Evolutionary conservation across 2,797 vertebrate genomes (phyloP), one percentile per base, ranked within the genome.

Genomic region (Siniperca scherzeri): DNA sequence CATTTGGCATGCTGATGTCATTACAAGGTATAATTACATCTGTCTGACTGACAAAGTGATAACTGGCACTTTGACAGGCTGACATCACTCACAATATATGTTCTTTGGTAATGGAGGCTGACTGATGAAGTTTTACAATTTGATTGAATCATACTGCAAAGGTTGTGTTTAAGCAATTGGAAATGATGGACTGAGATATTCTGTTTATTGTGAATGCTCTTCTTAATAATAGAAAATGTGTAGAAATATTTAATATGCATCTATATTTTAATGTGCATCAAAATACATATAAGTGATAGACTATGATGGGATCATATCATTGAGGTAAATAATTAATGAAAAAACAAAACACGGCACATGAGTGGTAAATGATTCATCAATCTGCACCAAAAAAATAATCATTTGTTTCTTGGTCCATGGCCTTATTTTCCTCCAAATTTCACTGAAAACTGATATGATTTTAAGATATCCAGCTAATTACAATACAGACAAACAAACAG

Each of bases 21-120:
- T 62, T 59, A 60, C 11, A 52, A 42, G 52, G 0, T 80, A 38
- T n/a, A 79, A 78, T 82, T 68, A 80, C 40, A 62, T 38, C 61
- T 53, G 38, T 38, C 61, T 53, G 38, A 50, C 38, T 16, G 56
- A 53, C 44, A 27, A 30, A 60, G 16, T 44, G 25, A 36, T 22
- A 22, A 53, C 7, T 52, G 14, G 25, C 27, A 42, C 12, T 64
- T 25, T 44, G n/a, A 36, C 19, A 13, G 38, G 3, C 14, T 42
- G 36, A 52, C 25, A 27, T 71, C 25, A 19, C 16, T 40, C 11
- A 46, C 52, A 36, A 7, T 22, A 38, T 19, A 5, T 13, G 13
- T 30, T 36, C 30, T 66, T 30, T 50, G 2, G 22, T 27, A 14
- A 50, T 12, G n/a, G 16, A 48, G 22, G 27, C n/a, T 59, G 11